Evolutionary conservation across 2,113 vertebrate genomes (phyloP), one percentile per base, ranked within the genome.

Genomic region (Meleagris gallopavo): DNA sequence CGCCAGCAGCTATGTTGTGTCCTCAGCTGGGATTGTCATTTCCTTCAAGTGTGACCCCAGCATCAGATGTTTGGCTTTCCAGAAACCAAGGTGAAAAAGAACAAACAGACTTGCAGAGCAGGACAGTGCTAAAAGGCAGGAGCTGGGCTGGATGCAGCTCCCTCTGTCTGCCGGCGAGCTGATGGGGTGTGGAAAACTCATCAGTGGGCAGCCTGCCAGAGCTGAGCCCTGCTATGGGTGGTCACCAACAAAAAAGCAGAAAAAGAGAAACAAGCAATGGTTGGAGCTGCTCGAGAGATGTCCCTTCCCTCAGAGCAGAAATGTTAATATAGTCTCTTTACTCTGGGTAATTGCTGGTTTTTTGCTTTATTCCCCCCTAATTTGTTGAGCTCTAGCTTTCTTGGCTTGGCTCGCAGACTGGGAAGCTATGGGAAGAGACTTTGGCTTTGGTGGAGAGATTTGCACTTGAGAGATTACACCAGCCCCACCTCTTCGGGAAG

Each of bases 111-210:
- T 78, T 32, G 29, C 86, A 30, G 71, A 38, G 13, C 54, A 25
- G 73, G 41, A 34, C 32, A 65, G 55, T 13, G 81, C 30, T 57
- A 57, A 61, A 34, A 32, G 80, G 57, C 82, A 79, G 85, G 17
- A 29, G 50, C 80, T 55, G 69, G 74, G 60, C 81, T 45, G 19
- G 76, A 27, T 71, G 71, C 54, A 70, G 86, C 62, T 82, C 22
- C 38, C 52, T 96, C 29, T 52, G 91, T 85, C 92, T 94, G 81
- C 97, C 95, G 96, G 89, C 54, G 4, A 66, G 94, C 80, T 62
- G 91, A 94, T 61, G 93, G 45, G 79, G 87, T 96, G 98, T 98
- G 98, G 98, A 98, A 99, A 99, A 98, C 96, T 98, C 98, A 99
- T 98, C 98, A 98, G 92, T 36, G 84, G 83, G 92, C 90, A 61